Conservation (phyloP, 2,113 vertebrate species). For the Lichenostomus cassidix region DNA sequence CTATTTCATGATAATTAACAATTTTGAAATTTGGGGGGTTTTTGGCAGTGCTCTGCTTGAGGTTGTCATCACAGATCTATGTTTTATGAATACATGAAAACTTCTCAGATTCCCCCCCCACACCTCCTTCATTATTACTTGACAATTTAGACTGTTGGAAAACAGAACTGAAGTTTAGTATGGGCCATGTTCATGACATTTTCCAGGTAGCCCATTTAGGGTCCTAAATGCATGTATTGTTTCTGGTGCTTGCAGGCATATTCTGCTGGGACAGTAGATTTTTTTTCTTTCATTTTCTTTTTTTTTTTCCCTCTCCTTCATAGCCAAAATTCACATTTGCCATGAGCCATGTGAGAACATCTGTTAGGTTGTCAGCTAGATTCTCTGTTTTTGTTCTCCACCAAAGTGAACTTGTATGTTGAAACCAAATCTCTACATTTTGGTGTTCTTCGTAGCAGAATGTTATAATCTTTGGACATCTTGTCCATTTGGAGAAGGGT, state of each 20-base stretch:
- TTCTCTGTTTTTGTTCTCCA: neutral
- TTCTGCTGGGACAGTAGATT: neutral
- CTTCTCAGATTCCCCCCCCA: neutral
- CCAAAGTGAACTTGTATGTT: neutral
- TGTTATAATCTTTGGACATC: neutral
- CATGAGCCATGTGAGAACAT: neutral
- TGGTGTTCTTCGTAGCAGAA: neutral
- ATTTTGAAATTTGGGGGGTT: neutral
- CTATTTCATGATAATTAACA: neutral
- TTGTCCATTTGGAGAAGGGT: neutral
- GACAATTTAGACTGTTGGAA: neutral
- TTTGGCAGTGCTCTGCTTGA: neutral
- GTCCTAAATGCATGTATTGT: neutral
- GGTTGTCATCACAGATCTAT: neutral
- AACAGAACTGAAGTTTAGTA: neutral
- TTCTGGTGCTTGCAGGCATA: neutral
- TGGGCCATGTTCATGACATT: neutral
- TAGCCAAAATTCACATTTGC: neutral
- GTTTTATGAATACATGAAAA: neutral
- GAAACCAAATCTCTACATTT: neutral
- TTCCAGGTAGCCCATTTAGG: neutral
- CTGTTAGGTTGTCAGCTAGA: neutral
- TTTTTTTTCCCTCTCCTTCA: neutral
- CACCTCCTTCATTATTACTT: neutral
- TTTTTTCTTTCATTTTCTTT: neutral